Evolutionary conservation across 1,140 invertebrate genomes (phyloP).

Genomic region (Hermatobates lingyangjiaoensis): DNA sequence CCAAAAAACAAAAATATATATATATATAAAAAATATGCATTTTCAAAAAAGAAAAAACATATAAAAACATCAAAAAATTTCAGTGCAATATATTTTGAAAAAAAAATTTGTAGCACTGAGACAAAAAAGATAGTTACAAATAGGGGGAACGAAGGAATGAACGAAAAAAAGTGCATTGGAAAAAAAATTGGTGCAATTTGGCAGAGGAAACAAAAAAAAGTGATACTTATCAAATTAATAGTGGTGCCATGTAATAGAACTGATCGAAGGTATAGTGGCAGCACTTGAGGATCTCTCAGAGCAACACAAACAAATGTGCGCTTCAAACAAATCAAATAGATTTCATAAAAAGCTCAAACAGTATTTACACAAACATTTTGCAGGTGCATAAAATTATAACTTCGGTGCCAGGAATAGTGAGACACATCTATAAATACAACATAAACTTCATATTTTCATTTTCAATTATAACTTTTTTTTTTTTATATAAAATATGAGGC

Average conservation of each 20-base stretch:
- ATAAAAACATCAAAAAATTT: slow-evolving; percentile 2
- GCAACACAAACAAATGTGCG: slow-evolving; percentile 29
- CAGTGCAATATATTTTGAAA: background rate
- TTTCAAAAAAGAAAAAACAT: slow-evolving; percentile 1
- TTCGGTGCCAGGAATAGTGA: too few species aligned
- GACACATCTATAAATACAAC: too few species aligned
- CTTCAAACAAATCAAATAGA: slow-evolving; percentile 23
- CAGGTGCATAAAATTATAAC: slow-evolving; percentile 9
- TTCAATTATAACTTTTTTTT: too few species aligned
- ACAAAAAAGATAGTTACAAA: too few species aligned
- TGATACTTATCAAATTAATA: slow-evolving; percentile 4
- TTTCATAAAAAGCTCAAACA: slow-evolving; percentile 18
- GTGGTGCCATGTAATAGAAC: slow-evolving; percentile 5
- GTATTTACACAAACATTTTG: slow-evolving; percentile 18
- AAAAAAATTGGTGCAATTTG: slow-evolving; percentile 10
- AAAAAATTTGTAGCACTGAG: too few species aligned
- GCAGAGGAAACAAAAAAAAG: background rate
- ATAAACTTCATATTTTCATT: too few species aligned
- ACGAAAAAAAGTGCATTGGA: slow-evolving; percentile 2
- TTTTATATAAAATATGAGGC: too few species aligned
- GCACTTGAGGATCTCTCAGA: slow-evolving; percentile 7
- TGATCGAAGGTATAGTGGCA: too few species aligned
- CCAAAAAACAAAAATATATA: background rate
- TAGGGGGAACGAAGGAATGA: background rate
- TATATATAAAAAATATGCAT: too few species aligned